Evolutionary conservation across 2,113 vertebrate genomes (phyloP).

Genomic region (Lepus americanus): DNA sequence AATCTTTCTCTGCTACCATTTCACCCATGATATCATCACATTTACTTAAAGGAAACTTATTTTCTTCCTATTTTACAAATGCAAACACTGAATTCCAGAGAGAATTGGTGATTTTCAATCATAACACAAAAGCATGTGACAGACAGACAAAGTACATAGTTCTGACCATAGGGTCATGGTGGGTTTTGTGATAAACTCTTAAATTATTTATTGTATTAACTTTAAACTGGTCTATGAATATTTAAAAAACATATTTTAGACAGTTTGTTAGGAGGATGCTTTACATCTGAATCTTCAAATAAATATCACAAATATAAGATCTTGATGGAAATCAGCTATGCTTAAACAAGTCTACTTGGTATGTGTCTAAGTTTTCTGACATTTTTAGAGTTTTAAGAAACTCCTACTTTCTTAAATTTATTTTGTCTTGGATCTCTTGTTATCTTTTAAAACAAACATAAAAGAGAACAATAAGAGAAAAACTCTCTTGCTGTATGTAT

Average conservation of each 20-base stretch:
- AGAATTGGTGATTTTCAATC: not conserved
- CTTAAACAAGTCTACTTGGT: not conserved
- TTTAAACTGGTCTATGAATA: not conserved
- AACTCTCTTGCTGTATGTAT: not conserved
- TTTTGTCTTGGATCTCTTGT: not conserved
- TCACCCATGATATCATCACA: not conserved
- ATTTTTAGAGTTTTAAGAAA: constrained; percentile 22
- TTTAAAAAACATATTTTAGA: constrained; percentile 29
- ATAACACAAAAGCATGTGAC: not conserved
- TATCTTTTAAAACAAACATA: constrained; percentile 43
- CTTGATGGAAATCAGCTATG: not conserved
- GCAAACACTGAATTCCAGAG: not conserved
- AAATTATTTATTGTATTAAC: not conserved
- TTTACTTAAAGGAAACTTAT: not conserved
- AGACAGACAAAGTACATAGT: not conserved
- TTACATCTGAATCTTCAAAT: constrained; percentile 36
- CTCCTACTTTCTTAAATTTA: not conserved
- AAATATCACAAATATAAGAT: constrained; percentile 25
- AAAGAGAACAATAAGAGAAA: constrained; percentile 13
- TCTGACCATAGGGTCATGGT: not conserved
- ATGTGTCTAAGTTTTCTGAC: not conserved
- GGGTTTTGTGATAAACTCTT: not conserved
- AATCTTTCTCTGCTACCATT: no score
- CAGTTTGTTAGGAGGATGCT: constrained; percentile 27
- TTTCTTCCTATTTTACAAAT: constrained; percentile 8